Evolutionary conservation across 2,113 vertebrate species (phyloP).

Genomic region (Micronisus gabar): DNA sequence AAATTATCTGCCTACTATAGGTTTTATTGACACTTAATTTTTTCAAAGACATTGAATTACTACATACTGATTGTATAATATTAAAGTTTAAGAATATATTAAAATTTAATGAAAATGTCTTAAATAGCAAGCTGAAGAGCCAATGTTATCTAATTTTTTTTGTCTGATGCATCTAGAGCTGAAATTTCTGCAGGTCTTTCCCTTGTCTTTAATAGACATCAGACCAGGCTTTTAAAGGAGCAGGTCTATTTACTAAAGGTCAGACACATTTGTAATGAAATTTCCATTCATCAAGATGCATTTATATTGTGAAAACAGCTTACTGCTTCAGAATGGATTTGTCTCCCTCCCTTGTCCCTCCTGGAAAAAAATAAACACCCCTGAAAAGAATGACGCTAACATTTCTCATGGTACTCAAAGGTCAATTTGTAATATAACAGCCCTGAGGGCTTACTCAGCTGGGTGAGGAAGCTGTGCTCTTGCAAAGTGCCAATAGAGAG

Average conservation of each 20-base stretch:
- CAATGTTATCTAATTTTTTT: background rate
- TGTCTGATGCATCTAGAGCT: background rate
- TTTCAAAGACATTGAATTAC: constrained; percentile 11
- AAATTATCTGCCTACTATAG: background rate
- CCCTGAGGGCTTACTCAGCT: background rate
- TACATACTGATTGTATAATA: background rate
- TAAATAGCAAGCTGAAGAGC: background rate
- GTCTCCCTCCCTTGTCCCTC: background rate
- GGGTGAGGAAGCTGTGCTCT: background rate
- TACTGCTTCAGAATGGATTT: background rate
- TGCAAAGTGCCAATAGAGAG: background rate
- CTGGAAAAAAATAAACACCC: background rate
- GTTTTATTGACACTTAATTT: constrained; percentile 29
- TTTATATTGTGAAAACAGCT: constrained; percentile 7
- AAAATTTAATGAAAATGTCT: constrained; percentile 28
- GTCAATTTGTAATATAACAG: background rate
- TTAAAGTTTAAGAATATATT: constrained; percentile 21
- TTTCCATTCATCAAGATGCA: constrained; percentile 35
- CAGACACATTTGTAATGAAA: constrained; percentile 40
- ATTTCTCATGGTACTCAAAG: constrained; percentile 1
- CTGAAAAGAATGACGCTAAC: background rate
- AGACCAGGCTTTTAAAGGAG: constrained; percentile 20
- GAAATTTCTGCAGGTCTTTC: background rate
- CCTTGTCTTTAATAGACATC: background rate
- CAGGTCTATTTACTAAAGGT: constrained; percentile 30